Evolutionary conservation across 2,888 invertebrate genomes (phyloP).

Genomic region (Tachina lurida): DNA sequence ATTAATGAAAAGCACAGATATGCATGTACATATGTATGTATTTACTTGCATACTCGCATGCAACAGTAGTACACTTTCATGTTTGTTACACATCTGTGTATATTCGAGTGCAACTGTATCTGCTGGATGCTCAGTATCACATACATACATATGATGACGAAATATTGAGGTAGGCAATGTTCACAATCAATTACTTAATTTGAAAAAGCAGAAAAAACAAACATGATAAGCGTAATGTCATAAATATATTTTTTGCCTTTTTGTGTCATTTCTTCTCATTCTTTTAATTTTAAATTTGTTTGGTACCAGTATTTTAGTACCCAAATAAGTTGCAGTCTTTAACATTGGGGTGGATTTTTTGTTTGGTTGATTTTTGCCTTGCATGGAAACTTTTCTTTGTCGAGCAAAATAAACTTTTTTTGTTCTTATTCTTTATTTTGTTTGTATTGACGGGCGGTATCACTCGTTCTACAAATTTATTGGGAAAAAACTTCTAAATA

Average conservation of each 20-base stretch:
- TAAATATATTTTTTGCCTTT: neutral
- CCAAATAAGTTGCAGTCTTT: conserved; percentile 11
- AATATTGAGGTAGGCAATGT: conserved; percentile 67
- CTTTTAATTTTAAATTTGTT: conserved; percentile 4
- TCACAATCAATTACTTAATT: conserved; percentile 31
- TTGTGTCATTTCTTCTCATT: neutral
- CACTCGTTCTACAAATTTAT: conserved; percentile 9
- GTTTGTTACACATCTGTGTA: neutral
- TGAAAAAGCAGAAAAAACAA: conserved; percentile 6
- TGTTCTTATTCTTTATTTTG: neutral
- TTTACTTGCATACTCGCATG: neutral
- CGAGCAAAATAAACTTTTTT: conserved; percentile 12
- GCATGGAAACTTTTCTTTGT: conserved; percentile 36
- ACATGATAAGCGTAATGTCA: conserved; percentile 16
- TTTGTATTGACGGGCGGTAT: conserved; percentile 23
- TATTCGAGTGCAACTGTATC: conserved; percentile 17
- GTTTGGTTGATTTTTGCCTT: neutral
- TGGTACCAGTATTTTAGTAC: conserved; percentile 1
- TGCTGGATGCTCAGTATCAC: conserved; percentile 24
- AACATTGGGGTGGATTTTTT: conserved; percentile 40
- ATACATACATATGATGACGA: conserved; percentile 35
- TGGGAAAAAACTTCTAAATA: conserved; percentile 19
- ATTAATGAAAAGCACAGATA: too few species aligned
- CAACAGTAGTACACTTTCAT: neutral
- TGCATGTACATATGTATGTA: neutral